Conservation (phyloP, 2,797 vertebrate species). For the Anguilla marmorata region DNA sequence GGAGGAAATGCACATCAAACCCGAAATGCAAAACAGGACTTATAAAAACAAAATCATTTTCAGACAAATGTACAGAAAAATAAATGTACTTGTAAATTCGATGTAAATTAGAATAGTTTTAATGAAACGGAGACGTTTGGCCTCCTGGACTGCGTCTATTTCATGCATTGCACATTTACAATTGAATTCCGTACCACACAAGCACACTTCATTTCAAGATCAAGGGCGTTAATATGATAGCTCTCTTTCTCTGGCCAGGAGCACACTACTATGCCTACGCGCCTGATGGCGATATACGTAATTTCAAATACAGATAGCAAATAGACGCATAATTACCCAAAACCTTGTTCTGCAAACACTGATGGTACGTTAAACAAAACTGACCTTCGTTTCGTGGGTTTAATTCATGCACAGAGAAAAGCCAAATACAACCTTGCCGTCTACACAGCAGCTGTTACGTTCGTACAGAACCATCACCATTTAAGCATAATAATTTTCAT, state of each 20-base stretch:
- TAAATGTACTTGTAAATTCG: not conserved
- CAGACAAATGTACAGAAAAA: not conserved
- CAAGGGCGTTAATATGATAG: not conserved
- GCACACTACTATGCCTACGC: not conserved
- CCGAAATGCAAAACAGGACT: not conserved
- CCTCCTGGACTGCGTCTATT: not conserved
- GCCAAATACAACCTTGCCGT: not conserved
- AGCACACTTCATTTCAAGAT: not conserved
- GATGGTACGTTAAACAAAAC: not conserved
- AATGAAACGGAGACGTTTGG: not conserved
- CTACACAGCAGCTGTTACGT: not conserved
- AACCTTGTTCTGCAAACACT: not conserved
- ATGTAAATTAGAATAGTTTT: not conserved
- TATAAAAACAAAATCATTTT: not conserved
- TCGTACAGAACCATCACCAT: not conserved
- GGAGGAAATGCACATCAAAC: not conserved
- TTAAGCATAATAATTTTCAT: not conserved
- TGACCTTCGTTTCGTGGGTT: not conserved
- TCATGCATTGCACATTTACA: not conserved
- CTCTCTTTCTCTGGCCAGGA: not conserved
- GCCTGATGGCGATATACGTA: not conserved
- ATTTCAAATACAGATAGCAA: not conserved
- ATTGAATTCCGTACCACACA: not conserved
- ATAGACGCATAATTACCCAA: not conserved
- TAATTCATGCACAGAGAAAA: not conserved